phyloP scores from a whole-genome alignment of 2,888 invertebrate genomes.

The Eumerus sabulonum region DNA sequence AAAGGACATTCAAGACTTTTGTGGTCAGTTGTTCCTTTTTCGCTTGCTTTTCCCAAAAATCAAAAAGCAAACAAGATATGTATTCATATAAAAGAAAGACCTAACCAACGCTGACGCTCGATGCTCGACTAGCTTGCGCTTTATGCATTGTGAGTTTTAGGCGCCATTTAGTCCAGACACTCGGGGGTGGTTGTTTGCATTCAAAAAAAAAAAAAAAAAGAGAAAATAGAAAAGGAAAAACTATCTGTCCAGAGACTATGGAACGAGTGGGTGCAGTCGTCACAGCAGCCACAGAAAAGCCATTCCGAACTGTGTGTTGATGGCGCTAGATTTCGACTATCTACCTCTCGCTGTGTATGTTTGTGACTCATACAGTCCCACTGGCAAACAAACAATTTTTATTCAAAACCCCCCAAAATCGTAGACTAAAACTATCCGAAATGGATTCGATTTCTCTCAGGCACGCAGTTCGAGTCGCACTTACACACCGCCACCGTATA shows the following conservation, averaged over 20 bases:
- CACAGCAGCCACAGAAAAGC: conserved; percentile 49
- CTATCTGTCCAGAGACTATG: too few species aligned
- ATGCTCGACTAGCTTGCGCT: conserved; percentile 44
- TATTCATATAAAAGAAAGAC: background rate
- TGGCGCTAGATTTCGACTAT: background rate
- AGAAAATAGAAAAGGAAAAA: conserved; percentile 35
- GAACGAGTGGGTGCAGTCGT: conserved; percentile 34
- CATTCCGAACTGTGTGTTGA: conserved; percentile 31
- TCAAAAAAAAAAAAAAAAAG: conserved; percentile 48
- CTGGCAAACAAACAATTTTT: conserved; percentile 59
- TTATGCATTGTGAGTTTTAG: conserved; percentile 67
- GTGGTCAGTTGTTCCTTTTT: conserved; percentile 42
- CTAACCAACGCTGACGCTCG: conserved; percentile 2
- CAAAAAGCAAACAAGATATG: conserved; percentile 30
- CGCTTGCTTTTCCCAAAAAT: conserved; percentile 1
- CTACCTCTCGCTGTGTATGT: too few species aligned
- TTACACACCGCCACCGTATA: background rate
- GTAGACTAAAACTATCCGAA: conserved; percentile 17
- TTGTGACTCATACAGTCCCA: conserved; percentile 42
- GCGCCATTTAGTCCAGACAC: conserved; percentile 72
- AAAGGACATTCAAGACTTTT: conserved; percentile 36
- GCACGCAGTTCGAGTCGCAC: too few species aligned
- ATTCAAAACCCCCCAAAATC: conserved; percentile 51
- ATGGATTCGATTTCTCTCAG: conserved; percentile 13
- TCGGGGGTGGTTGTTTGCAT: conserved; percentile 68